A percentile compares a stretch with the other conserved stretches of the same genome.
Conservation (phyloP, 2,113 vertebrate species). For the Camelus bactrianus region DNA sequence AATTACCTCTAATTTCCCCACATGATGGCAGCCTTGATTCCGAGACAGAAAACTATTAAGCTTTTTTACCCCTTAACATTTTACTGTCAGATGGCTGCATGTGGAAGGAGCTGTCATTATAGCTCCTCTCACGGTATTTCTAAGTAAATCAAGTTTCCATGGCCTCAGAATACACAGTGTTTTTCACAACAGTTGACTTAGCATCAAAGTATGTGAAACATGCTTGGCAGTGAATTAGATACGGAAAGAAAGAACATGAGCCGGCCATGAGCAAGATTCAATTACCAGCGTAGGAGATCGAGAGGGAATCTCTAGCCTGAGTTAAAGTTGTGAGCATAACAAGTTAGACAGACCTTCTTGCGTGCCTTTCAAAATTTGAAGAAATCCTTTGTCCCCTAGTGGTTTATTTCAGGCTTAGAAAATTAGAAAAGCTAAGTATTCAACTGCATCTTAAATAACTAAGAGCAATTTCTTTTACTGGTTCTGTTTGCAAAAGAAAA, state of each 20-base stretch:
- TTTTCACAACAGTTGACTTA: neutral
- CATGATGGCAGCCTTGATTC: slow-evolving; percentile 75
- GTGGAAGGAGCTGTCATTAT: neutral
- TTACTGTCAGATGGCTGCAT: neutral
- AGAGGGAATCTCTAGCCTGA: neutral
- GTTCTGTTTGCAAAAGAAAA: slow-evolving; percentile 41
- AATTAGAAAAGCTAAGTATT: neutral
- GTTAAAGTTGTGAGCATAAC: neutral
- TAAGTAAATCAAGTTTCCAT: neutral
- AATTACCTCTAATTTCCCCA: slow-evolving; percentile 64
- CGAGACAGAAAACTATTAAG: neutral
- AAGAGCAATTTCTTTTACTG: neutral
- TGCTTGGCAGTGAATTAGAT: neutral
- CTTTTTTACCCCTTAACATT: neutral
- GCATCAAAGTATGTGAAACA: neutral
- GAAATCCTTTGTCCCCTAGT: neutral
- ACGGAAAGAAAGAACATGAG: neutral
- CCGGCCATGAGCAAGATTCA: neutral
- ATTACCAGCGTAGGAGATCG: neutral
- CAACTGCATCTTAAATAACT: neutral
- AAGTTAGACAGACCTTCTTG: neutral
- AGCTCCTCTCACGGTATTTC: neutral
- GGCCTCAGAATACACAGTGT: neutral
- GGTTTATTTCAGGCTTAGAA: slow-evolving; percentile 7
- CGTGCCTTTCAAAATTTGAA: neutral